These are phyloP conservation scores for Heterohyrax brucei DNA, from an alignment of 2,797 vertebrate genomes.

Conservation along the genomic window DNA sequence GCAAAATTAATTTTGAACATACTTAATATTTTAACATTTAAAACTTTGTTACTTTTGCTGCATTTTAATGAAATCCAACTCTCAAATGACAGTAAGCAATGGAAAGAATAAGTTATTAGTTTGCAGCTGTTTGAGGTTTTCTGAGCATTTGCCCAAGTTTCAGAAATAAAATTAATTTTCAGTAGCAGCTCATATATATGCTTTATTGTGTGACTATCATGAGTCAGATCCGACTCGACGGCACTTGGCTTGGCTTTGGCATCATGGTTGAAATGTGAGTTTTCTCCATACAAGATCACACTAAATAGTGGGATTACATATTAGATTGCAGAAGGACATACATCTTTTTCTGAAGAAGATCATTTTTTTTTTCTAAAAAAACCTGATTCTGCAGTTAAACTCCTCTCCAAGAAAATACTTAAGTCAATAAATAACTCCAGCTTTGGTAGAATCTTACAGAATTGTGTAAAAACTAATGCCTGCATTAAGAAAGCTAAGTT, in stretches of 20 bases:
- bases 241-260: too few species aligned
- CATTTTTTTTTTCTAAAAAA: not conserved
- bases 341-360: not conserved
- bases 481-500: not conserved
- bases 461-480: not conserved
- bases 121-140: not conserved
- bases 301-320: not conserved
- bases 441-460: not conserved
- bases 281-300: not conserved
- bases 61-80: conserved; percentile 65
- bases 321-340: not conserved
- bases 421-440: not conserved
- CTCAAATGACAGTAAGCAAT: conserved; percentile 37
- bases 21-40: not conserved
- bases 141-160: conserved; percentile 25
- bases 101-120: not conserved
- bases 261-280: conserved; percentile 42
- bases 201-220: not conserved
- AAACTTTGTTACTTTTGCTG: not conserved
- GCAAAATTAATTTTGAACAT: conserved; percentile 38
- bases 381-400: not conserved
- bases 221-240: too few species aligned
- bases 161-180: conserved; percentile 36
- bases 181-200: conserved; percentile 18
- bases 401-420: not conserved